Percentiles rank a stretch among this genome's conserved stretches.
Evolutionary conservation across 37 sponge, comb jelly and placozoan species (phyloP).

Genomic region (Hexactinellida sp.): DNA sequence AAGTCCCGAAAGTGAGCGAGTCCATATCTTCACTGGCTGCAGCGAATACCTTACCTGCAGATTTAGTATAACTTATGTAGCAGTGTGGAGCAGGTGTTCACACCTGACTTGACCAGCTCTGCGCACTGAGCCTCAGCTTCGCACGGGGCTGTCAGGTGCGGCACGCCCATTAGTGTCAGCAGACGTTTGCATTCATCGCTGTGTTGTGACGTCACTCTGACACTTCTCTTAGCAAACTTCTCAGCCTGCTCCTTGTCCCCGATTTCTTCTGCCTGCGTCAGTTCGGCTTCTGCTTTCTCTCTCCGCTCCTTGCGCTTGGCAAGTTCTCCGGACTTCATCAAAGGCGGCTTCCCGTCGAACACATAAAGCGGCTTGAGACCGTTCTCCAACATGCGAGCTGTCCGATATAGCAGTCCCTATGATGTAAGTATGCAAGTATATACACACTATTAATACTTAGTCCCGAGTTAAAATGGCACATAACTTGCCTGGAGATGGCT

Average conservation of each 20-base stretch:
- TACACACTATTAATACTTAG: not conserved
- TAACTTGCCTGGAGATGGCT: conserved; percentile 31
- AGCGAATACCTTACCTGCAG: conserved; percentile 52
- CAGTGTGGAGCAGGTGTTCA: not conserved
- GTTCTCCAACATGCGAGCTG: conserved; percentile 90
- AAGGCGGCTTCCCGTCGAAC: conserved; percentile 96
- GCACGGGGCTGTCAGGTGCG: conserved; percentile 85
- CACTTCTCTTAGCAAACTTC: conserved; percentile 72
- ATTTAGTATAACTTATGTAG: conserved; percentile 13
- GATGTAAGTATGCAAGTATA: not conserved
- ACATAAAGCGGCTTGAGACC: conserved; percentile 98
- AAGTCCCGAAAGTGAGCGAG: conserved; percentile 83
- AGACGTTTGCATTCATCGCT: conserved; percentile 76
- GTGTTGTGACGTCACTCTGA: conserved; percentile 80
- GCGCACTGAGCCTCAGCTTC: conserved; percentile 99
- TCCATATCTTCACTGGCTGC: conserved; percentile 99
- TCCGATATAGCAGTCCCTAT: conserved; percentile 88
- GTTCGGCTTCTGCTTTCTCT: conserved; percentile 73
- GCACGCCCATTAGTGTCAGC: conserved; percentile 87
- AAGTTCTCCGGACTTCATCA: conserved; percentile 90
- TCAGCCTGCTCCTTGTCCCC: conserved; percentile 78
- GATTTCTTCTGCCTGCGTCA: conserved; percentile 59
- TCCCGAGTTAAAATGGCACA: too few relatives aligned
- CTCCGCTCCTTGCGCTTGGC: conserved; percentile 79
- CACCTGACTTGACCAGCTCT: conserved; percentile 63